These are phyloP conservation scores for Corydoras sp. DNA, from an alignment of 2,113 vertebrate genomes.

Conservation along the genomic window DNA sequence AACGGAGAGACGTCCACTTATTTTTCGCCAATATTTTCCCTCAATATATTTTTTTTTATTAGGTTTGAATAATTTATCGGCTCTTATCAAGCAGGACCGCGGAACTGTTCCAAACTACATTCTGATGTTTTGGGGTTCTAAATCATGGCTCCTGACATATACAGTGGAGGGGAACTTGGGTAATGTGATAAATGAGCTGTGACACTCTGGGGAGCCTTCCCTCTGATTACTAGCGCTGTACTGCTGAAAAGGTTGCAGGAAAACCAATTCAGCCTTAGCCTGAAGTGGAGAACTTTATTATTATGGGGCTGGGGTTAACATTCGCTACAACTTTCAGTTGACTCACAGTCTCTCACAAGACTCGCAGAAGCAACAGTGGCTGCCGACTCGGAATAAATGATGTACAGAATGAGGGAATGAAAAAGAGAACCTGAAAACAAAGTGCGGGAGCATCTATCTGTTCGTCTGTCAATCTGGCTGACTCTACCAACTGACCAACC, in stretches of 20 bases:
- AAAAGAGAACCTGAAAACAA: not conserved
- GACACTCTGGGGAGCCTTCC: slow-evolving; percentile 3
- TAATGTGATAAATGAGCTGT: not conserved
- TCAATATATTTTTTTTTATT: too few relatives aligned
- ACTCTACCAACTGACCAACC: too few relatives aligned
- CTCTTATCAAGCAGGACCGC: too few relatives aligned
- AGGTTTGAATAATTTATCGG: too few relatives aligned
- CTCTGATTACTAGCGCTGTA: not conserved
- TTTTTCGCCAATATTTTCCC: too few relatives aligned
- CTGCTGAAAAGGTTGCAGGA: slow-evolving; percentile 5
- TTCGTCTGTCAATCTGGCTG: too few relatives aligned
- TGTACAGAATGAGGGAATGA: not conserved
- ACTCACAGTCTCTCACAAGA: not conserved
- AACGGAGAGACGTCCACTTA: too few relatives aligned
- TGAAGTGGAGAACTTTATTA: slow-evolving; percentile 13
- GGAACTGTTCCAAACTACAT: too few relatives aligned
- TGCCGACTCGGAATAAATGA: not conserved
- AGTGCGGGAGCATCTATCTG: not conserved
- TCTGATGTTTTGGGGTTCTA: too few relatives aligned
- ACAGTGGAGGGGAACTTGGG: not conserved
- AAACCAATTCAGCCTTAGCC: slow-evolving; percentile 7
- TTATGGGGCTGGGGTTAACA: slow-evolving; percentile 4
- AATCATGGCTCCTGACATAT: not conserved
- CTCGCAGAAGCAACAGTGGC: not conserved
- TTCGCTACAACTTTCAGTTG: slow-evolving; percentile 3